Percentiles rank a stretch among this genome's conserved stretches.
Evolutionary conservation across 2,113 vertebrate species (phyloP).

Genomic region (Ptyas mucosa): DNA sequence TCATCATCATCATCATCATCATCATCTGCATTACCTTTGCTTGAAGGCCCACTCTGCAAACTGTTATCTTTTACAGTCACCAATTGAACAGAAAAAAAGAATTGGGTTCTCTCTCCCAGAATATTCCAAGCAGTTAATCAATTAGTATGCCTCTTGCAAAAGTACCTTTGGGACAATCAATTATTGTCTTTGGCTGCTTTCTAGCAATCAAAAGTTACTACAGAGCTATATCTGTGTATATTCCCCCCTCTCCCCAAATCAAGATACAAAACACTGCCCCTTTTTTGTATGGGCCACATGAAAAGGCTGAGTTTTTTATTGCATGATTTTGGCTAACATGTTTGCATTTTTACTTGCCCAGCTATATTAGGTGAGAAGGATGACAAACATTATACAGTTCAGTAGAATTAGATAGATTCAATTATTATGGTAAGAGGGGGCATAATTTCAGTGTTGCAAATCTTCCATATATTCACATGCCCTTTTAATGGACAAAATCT

Average conservation of each 20-base stretch:
- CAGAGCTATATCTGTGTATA: neutral
- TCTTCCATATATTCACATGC: neutral
- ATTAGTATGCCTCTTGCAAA: too few species aligned
- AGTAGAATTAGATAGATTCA: neutral
- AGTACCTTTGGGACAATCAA: neutral
- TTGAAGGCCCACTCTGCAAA: neutral
- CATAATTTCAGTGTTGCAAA: neutral
- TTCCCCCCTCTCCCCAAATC: neutral
- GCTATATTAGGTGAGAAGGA: too few species aligned
- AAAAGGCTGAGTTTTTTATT: too few species aligned
- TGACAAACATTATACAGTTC: neutral
- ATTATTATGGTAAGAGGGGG: neutral
- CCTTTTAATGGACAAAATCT: neutral
- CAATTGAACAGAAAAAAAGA: neutral
- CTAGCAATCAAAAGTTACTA: neutral
- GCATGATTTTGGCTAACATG: too few species aligned
- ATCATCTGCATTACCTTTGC: neutral
- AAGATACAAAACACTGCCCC: neutral
- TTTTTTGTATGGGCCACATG: neutral
- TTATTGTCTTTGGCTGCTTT: neutral
- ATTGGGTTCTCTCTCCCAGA: neutral
- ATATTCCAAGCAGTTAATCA: neutral
- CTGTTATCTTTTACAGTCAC: neutral
- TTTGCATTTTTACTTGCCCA: too few species aligned
- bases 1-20: too few species aligned